Conservation (phyloP, 2,797 vertebrate genomes). For the Pantherophis alleghaniensis region DNA sequence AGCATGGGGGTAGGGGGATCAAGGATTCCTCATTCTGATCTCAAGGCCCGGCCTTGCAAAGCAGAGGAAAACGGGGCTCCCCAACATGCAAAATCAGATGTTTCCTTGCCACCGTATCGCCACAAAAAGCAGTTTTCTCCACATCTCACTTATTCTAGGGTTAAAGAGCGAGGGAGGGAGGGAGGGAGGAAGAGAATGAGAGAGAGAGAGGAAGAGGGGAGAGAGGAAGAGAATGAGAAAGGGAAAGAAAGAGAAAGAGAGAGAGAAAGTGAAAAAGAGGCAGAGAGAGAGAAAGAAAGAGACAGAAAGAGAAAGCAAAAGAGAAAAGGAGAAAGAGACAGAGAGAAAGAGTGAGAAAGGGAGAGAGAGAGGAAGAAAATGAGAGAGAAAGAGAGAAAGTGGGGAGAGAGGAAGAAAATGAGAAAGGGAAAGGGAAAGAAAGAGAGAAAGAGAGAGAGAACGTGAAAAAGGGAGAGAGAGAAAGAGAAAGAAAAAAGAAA, state of each 20-base stretch:
- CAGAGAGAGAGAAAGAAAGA: too few relatives aligned
- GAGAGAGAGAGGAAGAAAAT: too few relatives aligned
- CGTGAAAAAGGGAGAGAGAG: too few relatives aligned
- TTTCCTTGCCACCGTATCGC: slow-evolving; percentile 16
- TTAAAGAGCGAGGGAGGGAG: neutral
- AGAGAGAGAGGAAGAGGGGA: too few relatives aligned
- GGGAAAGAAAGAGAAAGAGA: neutral
- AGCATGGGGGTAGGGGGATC: slow-evolving; percentile 3
- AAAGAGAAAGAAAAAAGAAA: neutral
- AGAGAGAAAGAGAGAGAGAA: neutral
- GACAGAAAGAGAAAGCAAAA: too few relatives aligned
- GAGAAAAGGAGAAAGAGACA: too few relatives aligned
- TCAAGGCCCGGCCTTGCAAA: neutral
- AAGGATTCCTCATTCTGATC: slow-evolving; percentile 2
- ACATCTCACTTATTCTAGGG: slow-evolving; percentile 38
- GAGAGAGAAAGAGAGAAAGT: neutral
- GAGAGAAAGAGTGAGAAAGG: neutral
- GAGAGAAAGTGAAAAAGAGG: too few relatives aligned
- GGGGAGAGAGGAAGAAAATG: too few relatives aligned
- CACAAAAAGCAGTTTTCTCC: slow-evolving; percentile 42
- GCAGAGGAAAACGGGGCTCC: slow-evolving; percentile 2
- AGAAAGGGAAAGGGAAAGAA: too few relatives aligned
- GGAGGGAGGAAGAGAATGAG: too few relatives aligned
- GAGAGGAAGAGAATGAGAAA: neutral
- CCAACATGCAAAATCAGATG: slow-evolving; percentile 20